Evolutionary conservation across 2,888 invertebrate species (phyloP).

Genomic region (Actias luna): DNA sequence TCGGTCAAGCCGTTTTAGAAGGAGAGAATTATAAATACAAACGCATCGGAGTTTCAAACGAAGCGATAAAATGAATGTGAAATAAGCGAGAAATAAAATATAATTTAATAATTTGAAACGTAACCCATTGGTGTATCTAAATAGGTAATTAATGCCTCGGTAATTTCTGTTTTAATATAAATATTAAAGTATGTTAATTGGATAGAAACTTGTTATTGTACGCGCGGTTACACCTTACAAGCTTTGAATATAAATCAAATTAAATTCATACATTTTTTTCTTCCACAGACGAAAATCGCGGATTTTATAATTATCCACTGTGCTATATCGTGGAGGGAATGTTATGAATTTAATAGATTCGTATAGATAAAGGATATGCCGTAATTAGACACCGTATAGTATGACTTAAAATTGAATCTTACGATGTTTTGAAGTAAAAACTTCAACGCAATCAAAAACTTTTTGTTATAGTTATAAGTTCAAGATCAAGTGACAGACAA

Average conservation of each 20-base stretch:
- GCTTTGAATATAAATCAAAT: background rate
- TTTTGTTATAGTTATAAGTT: too few relatives aligned
- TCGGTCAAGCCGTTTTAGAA: too few relatives aligned
- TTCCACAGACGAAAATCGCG: background rate
- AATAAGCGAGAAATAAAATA: background rate
- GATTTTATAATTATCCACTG: background rate
- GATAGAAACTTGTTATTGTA: constrained; percentile 7
- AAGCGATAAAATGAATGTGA: background rate
- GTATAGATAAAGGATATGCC: too few relatives aligned
- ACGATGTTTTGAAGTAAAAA: too few relatives aligned
- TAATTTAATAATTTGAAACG: background rate
- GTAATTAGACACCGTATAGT: too few relatives aligned
- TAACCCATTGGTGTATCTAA: constrained; percentile 3
- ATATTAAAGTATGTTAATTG: constrained; percentile 11
- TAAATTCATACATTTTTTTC: background rate
- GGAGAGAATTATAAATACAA: too few relatives aligned
- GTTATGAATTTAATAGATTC: too few relatives aligned
- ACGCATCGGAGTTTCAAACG: too few relatives aligned
- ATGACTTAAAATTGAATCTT: too few relatives aligned
- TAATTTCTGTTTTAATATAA: constrained; percentile 1
- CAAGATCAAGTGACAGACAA: too few relatives aligned
- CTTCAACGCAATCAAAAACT: too few relatives aligned
- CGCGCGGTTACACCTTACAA: background rate
- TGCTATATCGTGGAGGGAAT: too few relatives aligned
- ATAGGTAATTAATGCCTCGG: background rate